These are phyloP conservation scores for Gallinago media DNA, from an alignment of 2,113 vertebrate genomes.

Conservation along the genomic window DNA sequence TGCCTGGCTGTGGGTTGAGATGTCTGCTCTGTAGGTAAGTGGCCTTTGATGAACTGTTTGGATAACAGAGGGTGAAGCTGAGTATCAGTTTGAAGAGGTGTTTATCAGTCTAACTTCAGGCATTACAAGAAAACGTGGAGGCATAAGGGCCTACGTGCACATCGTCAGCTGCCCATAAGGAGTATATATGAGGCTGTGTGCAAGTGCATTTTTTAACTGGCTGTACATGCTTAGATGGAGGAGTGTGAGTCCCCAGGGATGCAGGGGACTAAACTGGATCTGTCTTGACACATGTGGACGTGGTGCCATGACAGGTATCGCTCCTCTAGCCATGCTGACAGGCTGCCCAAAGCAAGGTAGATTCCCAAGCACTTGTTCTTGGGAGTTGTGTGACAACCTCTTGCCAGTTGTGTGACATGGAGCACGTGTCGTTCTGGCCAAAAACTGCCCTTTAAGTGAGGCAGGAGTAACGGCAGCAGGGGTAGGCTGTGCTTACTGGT, in stretches of 20 bases:
- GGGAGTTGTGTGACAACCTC: not conserved
- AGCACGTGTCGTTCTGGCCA: not conserved
- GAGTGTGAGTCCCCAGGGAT: not conserved
- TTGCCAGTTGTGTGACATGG: not conserved
- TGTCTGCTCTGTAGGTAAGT: not conserved
- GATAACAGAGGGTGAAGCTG: not conserved
- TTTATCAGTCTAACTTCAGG: conserved; percentile 16
- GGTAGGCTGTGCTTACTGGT: not conserved
- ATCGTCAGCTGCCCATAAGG: accelerated
- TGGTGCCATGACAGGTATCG: not conserved
- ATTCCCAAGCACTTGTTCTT: not conserved
- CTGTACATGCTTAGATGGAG: not conserved
- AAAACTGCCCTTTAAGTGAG: conserved; percentile 20
- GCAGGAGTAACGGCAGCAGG: not conserved
- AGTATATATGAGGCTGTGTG: not conserved
- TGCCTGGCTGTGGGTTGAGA: not conserved
- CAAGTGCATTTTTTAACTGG: not conserved
- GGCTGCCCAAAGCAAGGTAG: not conserved
- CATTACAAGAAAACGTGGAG: not conserved
- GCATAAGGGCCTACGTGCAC: not conserved
- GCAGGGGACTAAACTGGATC: not conserved
- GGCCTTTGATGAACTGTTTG: conserved; percentile 21
- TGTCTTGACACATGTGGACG: accelerated
- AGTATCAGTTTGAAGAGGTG: conserved; percentile 1
- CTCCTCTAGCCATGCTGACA: not conserved